A percentile compares a stretch with the other conserved stretches of the same genome.
phyloP scores from a whole-genome alignment of 2,113 vertebrate species.

The Ranitomeya imitator region DNA sequence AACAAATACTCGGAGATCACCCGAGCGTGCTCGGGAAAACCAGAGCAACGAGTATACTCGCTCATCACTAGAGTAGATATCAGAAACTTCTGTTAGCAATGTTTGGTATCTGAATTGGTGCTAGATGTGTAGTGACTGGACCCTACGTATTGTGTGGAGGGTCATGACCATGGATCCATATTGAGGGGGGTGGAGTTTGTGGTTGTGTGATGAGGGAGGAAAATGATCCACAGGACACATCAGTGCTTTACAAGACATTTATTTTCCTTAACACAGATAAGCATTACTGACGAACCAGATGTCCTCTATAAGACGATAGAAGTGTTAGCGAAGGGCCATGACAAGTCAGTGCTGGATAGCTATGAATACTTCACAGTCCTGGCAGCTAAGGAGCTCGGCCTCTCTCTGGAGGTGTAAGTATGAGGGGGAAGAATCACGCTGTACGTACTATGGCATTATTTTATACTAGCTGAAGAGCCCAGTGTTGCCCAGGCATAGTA shows the following conservation, averaged over 20 bases:
- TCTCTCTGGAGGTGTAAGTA: conserved; percentile 87
- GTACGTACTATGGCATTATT: background rate
- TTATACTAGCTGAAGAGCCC: no score
- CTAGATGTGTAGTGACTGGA: no score
- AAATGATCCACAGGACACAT: background rate
- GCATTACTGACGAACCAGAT: conserved; percentile 86
- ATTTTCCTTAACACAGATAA: conserved; percentile 75
- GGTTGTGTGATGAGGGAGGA: background rate
- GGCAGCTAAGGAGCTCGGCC: conserved; percentile 88
- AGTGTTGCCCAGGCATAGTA: no score
- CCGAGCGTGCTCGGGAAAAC: no score
- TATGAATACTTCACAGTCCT: conserved; percentile 90
- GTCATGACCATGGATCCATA: no score
- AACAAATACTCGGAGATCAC: no score
- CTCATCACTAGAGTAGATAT: no score
- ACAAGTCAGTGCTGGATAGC: conserved; percentile 89
- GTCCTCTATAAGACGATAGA: conserved; percentile 83
- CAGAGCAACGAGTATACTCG: no score
- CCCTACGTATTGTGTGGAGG: no score
- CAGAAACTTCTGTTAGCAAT: no score
- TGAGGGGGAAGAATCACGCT: background rate
- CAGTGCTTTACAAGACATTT: conserved; percentile 4
- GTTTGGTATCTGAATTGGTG: no score
- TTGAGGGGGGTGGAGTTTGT: background rate
- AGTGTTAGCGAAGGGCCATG: conserved; percentile 89